Base-by-base conservation (phyloP, 37 sponge, comb jelly and placozoan species). In the Oopsacas minuta region DNA sequence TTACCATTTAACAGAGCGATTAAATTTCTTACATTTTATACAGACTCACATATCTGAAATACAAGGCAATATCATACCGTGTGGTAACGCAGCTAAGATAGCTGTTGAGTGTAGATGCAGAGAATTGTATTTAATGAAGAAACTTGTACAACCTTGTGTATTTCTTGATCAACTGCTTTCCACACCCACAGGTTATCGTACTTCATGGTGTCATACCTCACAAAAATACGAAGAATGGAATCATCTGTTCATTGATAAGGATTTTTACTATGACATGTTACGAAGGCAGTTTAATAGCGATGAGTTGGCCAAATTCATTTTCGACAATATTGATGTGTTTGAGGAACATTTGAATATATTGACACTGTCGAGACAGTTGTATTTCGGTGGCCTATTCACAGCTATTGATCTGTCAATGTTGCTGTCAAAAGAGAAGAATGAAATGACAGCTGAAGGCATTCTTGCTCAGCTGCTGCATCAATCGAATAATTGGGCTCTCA, bases 391-490 rank as follows among this genome's bases (percentile, higher is more conserved):
- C 28, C 75, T 61, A 25, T 61, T 61, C 30, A 61, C 75, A 7
- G 75, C 75, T 10, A 61, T 32, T 12, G 75, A 61, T 34, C 22
- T 61, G 28, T 61, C 75, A 25, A 61, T 61, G 75, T 34, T 61
- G 28, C 28, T 61, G 75, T 61, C 75, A 3, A 61, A 61, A 61
- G 75, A 61, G 20, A 61, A 61, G 17, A 61, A 12, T 61, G 75
- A 61, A n/a, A 61, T 61, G 75, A 61, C 75, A n/a, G 75, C 75
- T 25, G 75, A 61, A n/a, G 28, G 75, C 75, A 61, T 61, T 20
- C 75, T 61, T 34, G 75, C 75, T 61, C 75, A 61, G 75, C 75
- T 61, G 7, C 22, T 61, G 30, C 75, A 61, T n/a, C 75, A 61
- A n/a, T 61, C 75, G 75, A 61, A 61, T 61, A 61, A 61, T 34